Conservation (phyloP, 92 coral and sea anemone species). For the Siderastrea siderea region DNA sequence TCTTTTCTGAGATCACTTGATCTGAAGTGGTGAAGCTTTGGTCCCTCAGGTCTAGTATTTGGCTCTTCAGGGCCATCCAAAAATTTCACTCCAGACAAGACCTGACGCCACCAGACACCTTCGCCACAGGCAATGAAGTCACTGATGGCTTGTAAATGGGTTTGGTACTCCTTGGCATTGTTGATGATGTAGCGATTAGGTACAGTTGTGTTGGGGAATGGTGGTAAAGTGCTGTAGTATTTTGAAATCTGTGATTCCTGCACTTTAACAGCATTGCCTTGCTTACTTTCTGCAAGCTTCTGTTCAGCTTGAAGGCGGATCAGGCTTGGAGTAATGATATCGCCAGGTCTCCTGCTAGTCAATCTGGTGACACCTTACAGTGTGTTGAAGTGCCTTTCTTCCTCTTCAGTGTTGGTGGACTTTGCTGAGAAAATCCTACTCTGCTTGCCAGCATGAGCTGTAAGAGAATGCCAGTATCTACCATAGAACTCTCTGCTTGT, state of each 20-base stretch:
- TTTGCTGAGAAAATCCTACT: slow-evolving; percentile 35
- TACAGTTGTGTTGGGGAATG: slow-evolving; percentile 42
- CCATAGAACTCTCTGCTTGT: background rate
- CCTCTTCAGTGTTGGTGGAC: slow-evolving; percentile 30
- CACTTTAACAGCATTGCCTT: slow-evolving; percentile 32
- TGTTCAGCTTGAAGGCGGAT: slow-evolving; percentile 20
- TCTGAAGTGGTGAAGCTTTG: no score
- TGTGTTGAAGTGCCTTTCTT: slow-evolving; percentile 10
- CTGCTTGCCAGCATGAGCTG: slow-evolving; percentile 55
- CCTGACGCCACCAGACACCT: slow-evolving; percentile 3
- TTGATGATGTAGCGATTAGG: slow-evolving; percentile 32
- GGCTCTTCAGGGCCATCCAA: slow-evolving; percentile 25
- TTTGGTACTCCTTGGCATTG: slow-evolving; percentile 53
- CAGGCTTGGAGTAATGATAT: no score
- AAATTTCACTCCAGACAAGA: slow-evolving; percentile 24
- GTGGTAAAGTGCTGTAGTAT: slow-evolving; percentile 33
- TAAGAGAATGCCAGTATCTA: slow-evolving; percentile 47
- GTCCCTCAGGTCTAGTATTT: no score
- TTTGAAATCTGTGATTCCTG: slow-evolving; percentile 52
- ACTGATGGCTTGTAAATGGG: slow-evolving; percentile 53
- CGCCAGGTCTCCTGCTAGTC: background rate
- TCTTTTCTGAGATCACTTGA: no score
- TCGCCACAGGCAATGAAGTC: slow-evolving; percentile 38
- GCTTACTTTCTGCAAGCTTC: slow-evolving; percentile 16
- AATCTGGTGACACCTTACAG: slow-evolving; percentile 39